Base-by-base conservation (phyloP, 2,797 vertebrate species). In the Myotis myotis region DNA sequence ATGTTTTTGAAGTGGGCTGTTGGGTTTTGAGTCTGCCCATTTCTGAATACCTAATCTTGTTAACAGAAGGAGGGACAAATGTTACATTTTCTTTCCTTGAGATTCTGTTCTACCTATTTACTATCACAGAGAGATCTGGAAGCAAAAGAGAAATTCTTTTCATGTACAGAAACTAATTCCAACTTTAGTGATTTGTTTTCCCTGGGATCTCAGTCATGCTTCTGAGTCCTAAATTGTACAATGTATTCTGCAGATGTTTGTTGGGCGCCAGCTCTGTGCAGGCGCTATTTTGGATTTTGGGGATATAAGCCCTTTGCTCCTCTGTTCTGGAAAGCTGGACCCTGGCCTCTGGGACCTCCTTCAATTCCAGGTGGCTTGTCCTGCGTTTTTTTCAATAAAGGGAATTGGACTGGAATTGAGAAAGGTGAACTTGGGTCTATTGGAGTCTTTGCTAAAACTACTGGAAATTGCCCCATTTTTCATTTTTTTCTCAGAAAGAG, bases 201-300 rank as follows among this genome's bases (percentile, higher is more conserved):
- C 7, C 49, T 3, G 10, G 22, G 8, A 53, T 62, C 22, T 62
- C 9, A 2, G 55, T 13, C 22, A 72, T 62, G 15, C 25, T n/a
- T 93, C 74, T 41, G 25, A 55, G 53, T n/a, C 41, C 15, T 60
- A 2, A 2, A 1, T 19, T 85, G 53, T 81, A 19, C 3, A 1
- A 8, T 9, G 16, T 12, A 28, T 1, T 41, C 6, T 8, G 30
- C 28, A 11, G 2, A 8, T 10, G 17, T 33, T 19, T 5, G 2
- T 60, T 12, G 19, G 17, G 22, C 13, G 0, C 23, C 1, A 3
- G 6, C 53, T 80, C 8, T 3, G 19, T 7, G 28, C 19, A 17
- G 3, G 9, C 25, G 3, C 53, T n/a, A 2, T 44, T 64, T 13
- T 16, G 16, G 53, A 0, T 36, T 8, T 41, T 6, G 13, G 51